Conservation (phyloP, 2,113 vertebrate genomes). For the Apaloderma vittatum region DNA sequence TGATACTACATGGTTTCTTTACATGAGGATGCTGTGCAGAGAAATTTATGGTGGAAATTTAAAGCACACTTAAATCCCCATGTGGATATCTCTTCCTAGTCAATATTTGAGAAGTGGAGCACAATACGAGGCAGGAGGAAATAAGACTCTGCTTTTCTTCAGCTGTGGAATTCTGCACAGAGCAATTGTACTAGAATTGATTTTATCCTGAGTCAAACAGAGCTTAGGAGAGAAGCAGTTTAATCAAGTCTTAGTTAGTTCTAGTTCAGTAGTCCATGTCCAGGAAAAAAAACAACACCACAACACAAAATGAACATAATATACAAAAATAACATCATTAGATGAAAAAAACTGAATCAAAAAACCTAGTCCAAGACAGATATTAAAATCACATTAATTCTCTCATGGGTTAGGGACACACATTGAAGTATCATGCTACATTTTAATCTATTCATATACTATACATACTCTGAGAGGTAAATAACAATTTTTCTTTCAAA, state of each 20-base stretch:
- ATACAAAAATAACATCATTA: neutral
- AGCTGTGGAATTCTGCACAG: neutral
- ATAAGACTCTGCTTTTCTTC: neutral
- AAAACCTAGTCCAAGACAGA: neutral
- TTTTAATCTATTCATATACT: neutral
- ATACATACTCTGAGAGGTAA: neutral
- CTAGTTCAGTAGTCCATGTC: neutral
- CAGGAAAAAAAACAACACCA: neutral
- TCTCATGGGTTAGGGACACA: neutral
- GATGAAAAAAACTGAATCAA: neutral
- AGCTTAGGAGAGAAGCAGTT: neutral
- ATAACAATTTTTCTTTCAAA: neutral
- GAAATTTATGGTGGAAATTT: neutral
- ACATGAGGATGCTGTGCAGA: neutral
- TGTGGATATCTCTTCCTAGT: neutral
- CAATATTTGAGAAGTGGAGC: neutral
- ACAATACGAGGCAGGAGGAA: neutral
- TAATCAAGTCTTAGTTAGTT: conserved; percentile 35
- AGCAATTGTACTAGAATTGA: neutral
- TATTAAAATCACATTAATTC: neutral
- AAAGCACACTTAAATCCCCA: neutral
- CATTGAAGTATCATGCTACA: neutral
- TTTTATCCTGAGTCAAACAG: neutral
- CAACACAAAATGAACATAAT: neutral
- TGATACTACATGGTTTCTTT: neutral